Evolutionary conservation across 2,888 invertebrate genomes (phyloP).

Genomic region (Yponomeuta cagnagella): DNA sequence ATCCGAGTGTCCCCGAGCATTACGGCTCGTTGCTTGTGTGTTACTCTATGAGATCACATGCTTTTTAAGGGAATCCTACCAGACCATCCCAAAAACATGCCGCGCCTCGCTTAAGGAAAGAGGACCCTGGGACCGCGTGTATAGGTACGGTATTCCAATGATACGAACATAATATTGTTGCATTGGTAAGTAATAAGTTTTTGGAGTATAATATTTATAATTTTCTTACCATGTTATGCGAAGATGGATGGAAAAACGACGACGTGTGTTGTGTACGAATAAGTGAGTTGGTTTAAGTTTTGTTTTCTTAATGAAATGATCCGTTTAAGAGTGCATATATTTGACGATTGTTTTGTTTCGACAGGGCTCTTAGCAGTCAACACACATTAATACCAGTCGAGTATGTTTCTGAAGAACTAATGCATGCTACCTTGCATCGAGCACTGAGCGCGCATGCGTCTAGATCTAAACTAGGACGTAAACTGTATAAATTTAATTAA

Average conservation of each 20-base stretch:
- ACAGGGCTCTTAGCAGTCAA: constrained; percentile 77
- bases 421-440: constrained; percentile 67
- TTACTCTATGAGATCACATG: constrained; percentile 97
- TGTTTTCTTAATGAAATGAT: constrained; percentile 47
- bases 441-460: constrained; percentile 70
- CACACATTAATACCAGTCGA: constrained; percentile 76
- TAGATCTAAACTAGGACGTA: constrained; percentile 48
- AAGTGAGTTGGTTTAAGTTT: constrained; percentile 72
- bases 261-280: constrained; percentile 70
- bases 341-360: constrained; percentile 71
- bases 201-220: constrained; percentile 56
- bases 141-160: constrained; percentile 69
- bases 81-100: constrained; percentile 85
- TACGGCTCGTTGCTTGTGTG: constrained; percentile 94
- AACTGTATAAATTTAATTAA: constrained; percentile 14
- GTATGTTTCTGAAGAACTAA: constrained; percentile 71
- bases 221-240: constrained; percentile 69
- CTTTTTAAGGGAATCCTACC: constrained; percentile 97
- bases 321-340: constrained; percentile 64
- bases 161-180: constrained; percentile 24
- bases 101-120: constrained; percentile 84
- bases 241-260: constrained; percentile 74
- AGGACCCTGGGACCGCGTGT: constrained; percentile 89
- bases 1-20: constrained; percentile 89
- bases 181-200: constrained; percentile 61